Evolutionary conservation across 2,888 invertebrate species (phyloP), one percentile per base, ranked within the genome.

Genomic region (Belgica antarctica): DNA sequence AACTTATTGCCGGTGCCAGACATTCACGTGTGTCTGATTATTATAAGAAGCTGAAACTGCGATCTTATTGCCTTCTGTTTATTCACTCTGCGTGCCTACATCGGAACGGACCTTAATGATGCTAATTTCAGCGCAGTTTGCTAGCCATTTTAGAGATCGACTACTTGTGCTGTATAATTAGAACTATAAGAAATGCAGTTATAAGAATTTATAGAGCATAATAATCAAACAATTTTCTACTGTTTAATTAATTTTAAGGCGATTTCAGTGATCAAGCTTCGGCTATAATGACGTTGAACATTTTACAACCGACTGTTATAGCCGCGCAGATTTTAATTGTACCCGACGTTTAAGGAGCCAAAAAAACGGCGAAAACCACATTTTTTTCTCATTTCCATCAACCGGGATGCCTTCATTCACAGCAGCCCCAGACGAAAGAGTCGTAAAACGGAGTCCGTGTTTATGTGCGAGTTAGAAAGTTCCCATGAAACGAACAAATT

Each of bases 401-500:
- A 52, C 24, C 12, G 8, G 15, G 52, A 19, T 22, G 8, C 7
- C 24, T 52, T 52, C 12, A 8, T 52, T 34, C n/a, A n/a, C 41
- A 41, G 34, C 7, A 34, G 41, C n/a, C n/a, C 52, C 52, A 52
- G 24, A 52, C 24, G 52, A 3, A 24, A 34, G 7, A 34, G 12
- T 22, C 24, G 19, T 52, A 52, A 52, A 52, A 22, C 12, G 15
- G n/a, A 3, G 41, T 41, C n/a, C 41, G 31, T 41, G 41, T 41
- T 41, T n/a, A 31, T 10, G 8, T 10, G 41, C 5, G n/a, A 25
- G 22, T 22, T 59, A 59, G 25, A 59, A 59, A 25, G 24, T 59
- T 59, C 59, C 59, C 59, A 59, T 59, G 59, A 59, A 59, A n/a
- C 22, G 59, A 5, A 12, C 15, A 62, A 41, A 27, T 27, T 25